phyloP scores from a whole-genome alignment of 2,888 invertebrate genomes.

The Exephanes ischioxanthus region DNA sequence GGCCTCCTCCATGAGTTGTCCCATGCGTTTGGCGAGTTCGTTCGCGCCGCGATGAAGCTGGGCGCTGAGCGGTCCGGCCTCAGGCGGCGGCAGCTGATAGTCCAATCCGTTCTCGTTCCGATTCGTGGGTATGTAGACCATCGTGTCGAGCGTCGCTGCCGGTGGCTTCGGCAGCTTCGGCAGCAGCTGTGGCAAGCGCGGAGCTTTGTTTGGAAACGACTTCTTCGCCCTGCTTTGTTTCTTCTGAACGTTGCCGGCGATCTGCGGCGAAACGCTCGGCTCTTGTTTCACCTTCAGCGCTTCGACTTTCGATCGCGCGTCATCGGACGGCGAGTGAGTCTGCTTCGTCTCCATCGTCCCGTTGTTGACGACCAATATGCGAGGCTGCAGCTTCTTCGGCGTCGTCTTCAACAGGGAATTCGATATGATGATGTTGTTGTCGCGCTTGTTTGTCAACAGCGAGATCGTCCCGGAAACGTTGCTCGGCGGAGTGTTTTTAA shows the following conservation, averaged over 20 bases:
- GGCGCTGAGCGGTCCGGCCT: constrained; percentile 81
- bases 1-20: constrained; percentile 81
- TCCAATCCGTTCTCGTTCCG: constrained; percentile 63
- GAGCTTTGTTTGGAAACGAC: constrained; percentile 82
- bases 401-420: constrained; percentile 58
- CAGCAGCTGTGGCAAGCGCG: constrained; percentile 69
- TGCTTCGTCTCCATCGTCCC: constrained; percentile 51
- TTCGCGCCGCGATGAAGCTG: constrained; percentile 78
- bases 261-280: constrained; percentile 44
- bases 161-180: constrained; percentile 64
- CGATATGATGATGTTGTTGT: constrained; percentile 59
- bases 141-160: constrained; percentile 69
- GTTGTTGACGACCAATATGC: constrained; percentile 64
- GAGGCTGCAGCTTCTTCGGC: constrained; percentile 52
- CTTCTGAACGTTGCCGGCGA: constrained; percentile 47
- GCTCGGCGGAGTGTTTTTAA: neutral
- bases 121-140: constrained; percentile 71
- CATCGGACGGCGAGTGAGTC: constrained; percentile 14
- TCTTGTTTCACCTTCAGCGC: constrained; percentile 41
- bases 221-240: constrained; percentile 83
- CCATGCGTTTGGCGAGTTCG: constrained; percentile 80
- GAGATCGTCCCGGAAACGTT: constrained; percentile 40
- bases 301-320: constrained; percentile 43
- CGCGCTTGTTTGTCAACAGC: constrained; percentile 54
- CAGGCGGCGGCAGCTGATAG: constrained; percentile 79